A percentile compares a stretch with the other conserved stretches of the same genome.
These are phyloP conservation scores for Micromys minutus DNA, from an alignment of 2,113 vertebrate species.

Conservation along the genomic window DNA sequence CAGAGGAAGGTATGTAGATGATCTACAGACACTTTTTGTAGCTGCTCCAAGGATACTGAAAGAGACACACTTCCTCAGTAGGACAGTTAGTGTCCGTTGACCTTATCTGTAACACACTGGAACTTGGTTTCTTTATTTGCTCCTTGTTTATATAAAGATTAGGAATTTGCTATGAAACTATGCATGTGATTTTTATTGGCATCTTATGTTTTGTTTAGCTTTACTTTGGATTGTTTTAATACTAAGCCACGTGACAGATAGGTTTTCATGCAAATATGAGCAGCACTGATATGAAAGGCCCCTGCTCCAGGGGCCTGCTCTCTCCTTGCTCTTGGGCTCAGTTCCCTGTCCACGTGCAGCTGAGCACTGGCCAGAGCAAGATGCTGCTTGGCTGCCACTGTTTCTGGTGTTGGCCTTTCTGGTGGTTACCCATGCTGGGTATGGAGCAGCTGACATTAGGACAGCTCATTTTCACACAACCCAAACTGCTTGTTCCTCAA, in stretches of 20 bases:
- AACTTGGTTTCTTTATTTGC: neutral
- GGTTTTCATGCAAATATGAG: too few species aligned
- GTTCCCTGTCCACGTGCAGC: rapidly evolving
- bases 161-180: neutral
- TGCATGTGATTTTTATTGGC: neutral
- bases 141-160: neutral
- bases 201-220: neutral
- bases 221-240: neutral
- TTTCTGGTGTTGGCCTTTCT: too few species aligned
- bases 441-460: neutral
- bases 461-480: neutral
- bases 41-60: slow-evolving; percentile 1
- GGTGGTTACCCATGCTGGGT: too few species aligned
- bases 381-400: rapidly evolving
- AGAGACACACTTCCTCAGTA: neutral
- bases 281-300: neutral
- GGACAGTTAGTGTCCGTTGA: neutral
- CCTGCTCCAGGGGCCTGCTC: neutral
- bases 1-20: neutral
- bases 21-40: slow-evolving; percentile 11
- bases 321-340: neutral
- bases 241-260: neutral
- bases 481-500: neutral
- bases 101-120: neutral
- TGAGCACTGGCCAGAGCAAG: neutral